Percentiles rank a stretch among this genome's conserved stretches.
phyloP scores from a whole-genome alignment of 2,797 vertebrate species.

The Mus minutoides region DNA sequence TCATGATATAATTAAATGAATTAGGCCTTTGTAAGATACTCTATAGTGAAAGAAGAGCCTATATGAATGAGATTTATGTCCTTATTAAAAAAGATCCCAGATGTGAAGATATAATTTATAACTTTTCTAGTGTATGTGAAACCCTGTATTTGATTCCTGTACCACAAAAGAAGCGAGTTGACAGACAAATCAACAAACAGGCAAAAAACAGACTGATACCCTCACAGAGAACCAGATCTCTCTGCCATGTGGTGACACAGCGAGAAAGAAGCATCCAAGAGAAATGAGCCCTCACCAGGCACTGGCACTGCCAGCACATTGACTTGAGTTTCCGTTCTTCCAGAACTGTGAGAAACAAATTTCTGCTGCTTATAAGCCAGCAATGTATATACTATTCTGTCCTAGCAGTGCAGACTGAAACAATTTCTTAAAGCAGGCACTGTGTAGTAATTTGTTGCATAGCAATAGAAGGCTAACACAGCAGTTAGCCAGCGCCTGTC shows the following conservation, averaged over 20 bases:
- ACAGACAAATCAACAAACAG: neutral
- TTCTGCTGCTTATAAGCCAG: neutral
- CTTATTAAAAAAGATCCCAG: neutral
- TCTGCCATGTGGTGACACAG: neutral
- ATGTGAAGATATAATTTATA: neutral
- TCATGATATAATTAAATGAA: neutral
- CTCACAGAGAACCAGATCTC: neutral
- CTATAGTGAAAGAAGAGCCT: neutral
- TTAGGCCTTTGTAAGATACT: neutral
- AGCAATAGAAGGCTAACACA: neutral
- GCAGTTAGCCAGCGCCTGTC: neutral
- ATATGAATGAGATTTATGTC: neutral
- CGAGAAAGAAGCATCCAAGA: neutral
- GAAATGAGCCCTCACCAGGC: neutral
- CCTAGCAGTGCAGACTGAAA: neutral
- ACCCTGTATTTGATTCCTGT: neutral
- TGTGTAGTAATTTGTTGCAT: slow-evolving; percentile 27
- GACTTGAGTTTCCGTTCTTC: neutral
- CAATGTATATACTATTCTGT: neutral
- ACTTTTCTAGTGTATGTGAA: neutral
- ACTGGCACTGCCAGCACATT: neutral
- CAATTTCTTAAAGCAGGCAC: slow-evolving; percentile 11
- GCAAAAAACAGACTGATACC: neutral
- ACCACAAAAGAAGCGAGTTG: neutral
- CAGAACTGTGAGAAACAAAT: neutral